A percentile compares a stretch with the other conserved stretches of the same genome.
Evolutionary conservation across 2,888 invertebrate species (phyloP).

Genomic region (Ophion costatus): DNA sequence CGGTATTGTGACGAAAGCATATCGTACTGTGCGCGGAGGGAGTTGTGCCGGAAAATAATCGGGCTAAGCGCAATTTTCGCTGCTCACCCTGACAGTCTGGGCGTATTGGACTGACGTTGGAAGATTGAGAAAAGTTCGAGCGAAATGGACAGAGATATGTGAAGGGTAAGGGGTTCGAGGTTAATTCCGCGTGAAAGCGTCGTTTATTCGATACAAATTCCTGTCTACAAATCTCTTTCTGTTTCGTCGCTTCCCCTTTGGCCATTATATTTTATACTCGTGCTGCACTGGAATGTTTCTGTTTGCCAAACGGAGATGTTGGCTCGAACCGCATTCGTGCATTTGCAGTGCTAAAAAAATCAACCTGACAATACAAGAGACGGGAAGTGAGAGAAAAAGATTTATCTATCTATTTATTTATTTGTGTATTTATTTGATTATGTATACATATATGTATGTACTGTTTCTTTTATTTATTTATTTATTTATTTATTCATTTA

Average conservation of each 20-base stretch:
- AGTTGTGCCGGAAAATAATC: background rate
- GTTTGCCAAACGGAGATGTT: conserved; percentile 2
- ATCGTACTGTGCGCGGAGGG: background rate
- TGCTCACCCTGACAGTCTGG: background rate
- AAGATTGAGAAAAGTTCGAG: conserved; percentile 20
- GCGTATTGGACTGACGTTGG: conserved; percentile 20
- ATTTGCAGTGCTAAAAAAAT: conserved; percentile 31
- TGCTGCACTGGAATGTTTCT: background rate
- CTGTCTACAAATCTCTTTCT: conserved; percentile 53
- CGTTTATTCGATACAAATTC: conserved; percentile 45
- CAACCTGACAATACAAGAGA: conserved; percentile 41
- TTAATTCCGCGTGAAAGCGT: conserved; percentile 58
- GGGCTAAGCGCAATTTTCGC: conserved; percentile 2
- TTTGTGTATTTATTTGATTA: no score
- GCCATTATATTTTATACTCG: conserved; percentile 9
- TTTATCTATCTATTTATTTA: no score
- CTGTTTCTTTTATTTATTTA: no score
- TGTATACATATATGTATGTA: no score
- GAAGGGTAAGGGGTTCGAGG: conserved; percentile 11
- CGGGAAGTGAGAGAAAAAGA: background rate
- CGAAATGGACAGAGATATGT: conserved; percentile 25
- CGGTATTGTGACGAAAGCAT: background rate
- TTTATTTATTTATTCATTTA: no score
- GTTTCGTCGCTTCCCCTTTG: conserved; percentile 33
- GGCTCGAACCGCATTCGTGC: conserved; percentile 22